Base-by-base conservation (phyloP, 2,888 invertebrate species). In the Mimas tiliae region DNA sequence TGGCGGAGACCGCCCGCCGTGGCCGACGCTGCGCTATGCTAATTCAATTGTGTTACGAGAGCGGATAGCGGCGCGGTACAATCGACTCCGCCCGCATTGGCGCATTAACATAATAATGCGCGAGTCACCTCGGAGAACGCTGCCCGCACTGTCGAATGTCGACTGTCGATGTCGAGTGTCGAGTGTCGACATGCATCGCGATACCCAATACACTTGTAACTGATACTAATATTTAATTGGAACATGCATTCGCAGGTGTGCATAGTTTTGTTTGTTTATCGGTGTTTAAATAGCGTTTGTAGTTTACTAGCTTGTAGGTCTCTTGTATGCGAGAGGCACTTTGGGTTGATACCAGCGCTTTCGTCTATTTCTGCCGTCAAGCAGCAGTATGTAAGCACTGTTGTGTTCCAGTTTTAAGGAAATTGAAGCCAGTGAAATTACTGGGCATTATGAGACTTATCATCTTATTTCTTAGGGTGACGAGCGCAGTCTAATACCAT, bases 71-170 rank as follows among this genome's bases (percentile, higher is more conserved):
- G 69, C 75, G 81, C 78, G 87, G 93, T 92, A 90, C 81, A 82
- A 88, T 90, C 90, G 84, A 78, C 85, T 81, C 86, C 85, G 84
- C 86, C 88, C 81, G 88, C 84, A 91, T 93, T 93, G 92, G 87
- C 81, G 88, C 84, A 93, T 93, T 93, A 93, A 90, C 93, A 93
- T 93, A 93, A 91, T 91, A 91, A 89, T 86, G 84, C 85, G 86
- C 91, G 89, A 93, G 91, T 93, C 92, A 93, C 91, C 83, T 76
- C 84, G 76, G 75, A 77, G 79, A 82, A 79, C 76, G 69, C 55
- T 55, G 74, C 77, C 77, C 75, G 72, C 67, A 76, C 78, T 84
- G 86, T 88, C 89, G 87, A 86, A 88, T 86, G 85, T 42, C 45
- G 51, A 47, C n/a, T 86, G 84, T 52, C 45, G 51, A 47, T 51